These are phyloP conservation scores for Myrmecophaga tridactyla DNA, from an alignment of 2,113 vertebrate species.

Conservation along the genomic window DNA sequence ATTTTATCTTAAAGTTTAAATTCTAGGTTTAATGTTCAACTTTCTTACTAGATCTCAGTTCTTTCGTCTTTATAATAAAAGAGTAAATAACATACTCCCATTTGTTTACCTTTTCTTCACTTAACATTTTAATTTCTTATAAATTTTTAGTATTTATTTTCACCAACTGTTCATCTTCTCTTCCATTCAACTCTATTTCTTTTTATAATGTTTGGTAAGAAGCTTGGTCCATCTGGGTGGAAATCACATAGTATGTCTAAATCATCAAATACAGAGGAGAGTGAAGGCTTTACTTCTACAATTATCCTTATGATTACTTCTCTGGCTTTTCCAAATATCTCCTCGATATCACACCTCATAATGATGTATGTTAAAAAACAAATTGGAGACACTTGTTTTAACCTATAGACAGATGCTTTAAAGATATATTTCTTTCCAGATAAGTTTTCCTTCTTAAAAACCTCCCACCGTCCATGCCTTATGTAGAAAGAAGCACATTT, in stretches of 20 bases:
- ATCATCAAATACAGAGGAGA: not conserved
- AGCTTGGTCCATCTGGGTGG: not conserved
- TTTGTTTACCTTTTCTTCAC: not conserved
- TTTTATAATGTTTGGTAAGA: not conserved
- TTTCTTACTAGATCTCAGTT: conserved; percentile 4
- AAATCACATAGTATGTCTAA: not conserved
- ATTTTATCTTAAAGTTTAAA: not conserved
- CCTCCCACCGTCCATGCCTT: not conserved
- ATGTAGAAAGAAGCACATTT: not conserved
- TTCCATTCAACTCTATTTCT: not conserved
- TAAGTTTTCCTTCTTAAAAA: not conserved
- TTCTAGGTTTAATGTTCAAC: not conserved
- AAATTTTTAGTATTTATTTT: not conserved
- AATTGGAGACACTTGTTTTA: not conserved
- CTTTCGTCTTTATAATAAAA: not conserved
- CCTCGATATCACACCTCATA: not conserved
- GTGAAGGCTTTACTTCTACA: not conserved
- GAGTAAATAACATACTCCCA: not conserved
- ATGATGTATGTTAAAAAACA: not conserved
- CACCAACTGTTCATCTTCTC: not conserved
- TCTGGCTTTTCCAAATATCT: not conserved
- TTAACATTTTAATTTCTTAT: not conserved
- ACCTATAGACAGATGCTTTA: not conserved
- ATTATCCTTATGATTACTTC: not conserved
- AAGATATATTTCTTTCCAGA: not conserved